A percentile compares a stretch with the other conserved stretches of the same genome.
Evolutionary conservation across 2,113 vertebrate species (phyloP).

Genomic region (Dissostichus mawsoni): DNA sequence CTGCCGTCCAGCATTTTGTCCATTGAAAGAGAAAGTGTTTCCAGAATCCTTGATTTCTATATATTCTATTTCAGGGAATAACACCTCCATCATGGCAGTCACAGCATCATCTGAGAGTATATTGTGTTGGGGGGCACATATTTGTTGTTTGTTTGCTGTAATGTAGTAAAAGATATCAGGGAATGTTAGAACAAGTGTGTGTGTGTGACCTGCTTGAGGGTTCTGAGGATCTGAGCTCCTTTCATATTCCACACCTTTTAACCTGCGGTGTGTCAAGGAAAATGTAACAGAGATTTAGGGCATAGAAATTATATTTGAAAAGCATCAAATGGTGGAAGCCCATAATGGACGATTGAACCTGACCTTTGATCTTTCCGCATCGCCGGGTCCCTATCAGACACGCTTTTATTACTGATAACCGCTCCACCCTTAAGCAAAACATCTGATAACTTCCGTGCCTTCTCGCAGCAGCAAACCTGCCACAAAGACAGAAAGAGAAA

Average conservation of each 20-base stretch:
- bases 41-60: constrained; percentile 18
- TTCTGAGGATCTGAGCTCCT: constrained; percentile 11
- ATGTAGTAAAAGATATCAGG: constrained; percentile 41
- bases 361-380: constrained; percentile 64
- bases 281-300: constrained; percentile 35
- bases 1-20: constrained; percentile 14
- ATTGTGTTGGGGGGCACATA: background rate
- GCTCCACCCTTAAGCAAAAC: constrained; percentile 15
- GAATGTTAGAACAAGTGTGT: constrained; percentile 4
- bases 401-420: constrained; percentile 19
- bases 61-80: constrained; percentile 32
- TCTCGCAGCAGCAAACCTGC: constrained; percentile 28
- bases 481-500: constrained; percentile 6
- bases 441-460: constrained; percentile 6
- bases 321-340: constrained; percentile 44
- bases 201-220: constrained; percentile 33
- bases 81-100: background rate
- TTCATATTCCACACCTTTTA: constrained; percentile 38
- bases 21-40: constrained; percentile 22
- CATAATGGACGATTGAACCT: constrained; percentile 41
- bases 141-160: constrained; percentile 29
- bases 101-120: constrained; percentile 7
- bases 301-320: constrained; percentile 53
- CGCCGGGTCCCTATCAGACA: constrained; percentile 31
- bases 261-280: constrained; percentile 22